Evolutionary conservation across 2,113 vertebrate species (phyloP).

Genomic region (Bufo gargarizans): DNA sequence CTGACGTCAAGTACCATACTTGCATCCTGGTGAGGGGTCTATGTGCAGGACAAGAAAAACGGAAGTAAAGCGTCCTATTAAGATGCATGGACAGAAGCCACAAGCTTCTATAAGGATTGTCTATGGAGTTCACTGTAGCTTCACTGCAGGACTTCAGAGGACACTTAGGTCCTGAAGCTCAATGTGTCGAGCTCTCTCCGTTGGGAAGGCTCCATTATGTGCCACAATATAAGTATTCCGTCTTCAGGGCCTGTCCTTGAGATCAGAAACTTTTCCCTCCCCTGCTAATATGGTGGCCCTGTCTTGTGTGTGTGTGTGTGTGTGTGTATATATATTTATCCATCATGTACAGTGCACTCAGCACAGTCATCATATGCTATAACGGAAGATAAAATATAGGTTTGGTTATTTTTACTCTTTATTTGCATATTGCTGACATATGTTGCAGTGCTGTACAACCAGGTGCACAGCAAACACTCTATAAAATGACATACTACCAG

Average conservation of each 20-base stretch:
- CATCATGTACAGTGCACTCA: neutral
- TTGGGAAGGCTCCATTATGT: too few species aligned
- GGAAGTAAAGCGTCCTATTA: neutral
- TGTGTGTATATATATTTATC: neutral
- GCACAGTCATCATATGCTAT: neutral
- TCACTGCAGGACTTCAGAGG: too few species aligned
- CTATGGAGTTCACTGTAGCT: too few species aligned
- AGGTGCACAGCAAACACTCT: neutral
- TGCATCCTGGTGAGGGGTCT: neutral
- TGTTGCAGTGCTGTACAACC: neutral
- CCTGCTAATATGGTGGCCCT: too few species aligned
- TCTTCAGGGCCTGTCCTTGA: too few species aligned
- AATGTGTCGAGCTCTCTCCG: too few species aligned
- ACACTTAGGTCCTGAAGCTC: too few species aligned
- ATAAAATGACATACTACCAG: neutral
- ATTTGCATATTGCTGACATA: slow-evolving; percentile 26
- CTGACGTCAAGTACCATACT: neutral
- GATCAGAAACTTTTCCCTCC: too few species aligned
- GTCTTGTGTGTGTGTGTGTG: too few species aligned
- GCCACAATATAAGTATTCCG: too few species aligned
- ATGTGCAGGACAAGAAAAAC: neutral
- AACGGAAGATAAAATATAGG: neutral
- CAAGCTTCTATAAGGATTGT: neutral
- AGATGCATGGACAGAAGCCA: neutral
- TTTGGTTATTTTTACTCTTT: neutral